A percentile compares a stretch with the other conserved stretches of the same genome.
Evolutionary conservation across 2,888 invertebrate species (phyloP).

Genomic region (Argyresthia goedartella): DNA sequence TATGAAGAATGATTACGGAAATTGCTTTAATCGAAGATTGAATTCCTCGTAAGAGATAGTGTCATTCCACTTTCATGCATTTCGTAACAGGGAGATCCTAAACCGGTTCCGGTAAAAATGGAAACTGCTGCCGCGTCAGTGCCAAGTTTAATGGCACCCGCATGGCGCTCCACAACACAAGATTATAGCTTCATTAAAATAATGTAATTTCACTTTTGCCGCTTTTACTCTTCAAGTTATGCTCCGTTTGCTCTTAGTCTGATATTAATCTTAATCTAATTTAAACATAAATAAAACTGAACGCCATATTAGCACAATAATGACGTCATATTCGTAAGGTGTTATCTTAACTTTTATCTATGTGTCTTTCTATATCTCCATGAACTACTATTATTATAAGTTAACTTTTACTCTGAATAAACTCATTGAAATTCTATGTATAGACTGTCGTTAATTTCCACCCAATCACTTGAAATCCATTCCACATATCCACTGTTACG

Average conservation of each 20-base stretch:
- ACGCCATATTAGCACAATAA: not conserved
- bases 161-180: slow-evolving; percentile 37
- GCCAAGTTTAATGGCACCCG: slow-evolving; percentile 26
- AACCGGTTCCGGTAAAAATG: slow-evolving; percentile 35
- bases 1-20: slow-evolving; percentile 17
- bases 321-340: not conserved
- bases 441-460: not conserved
- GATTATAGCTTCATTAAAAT: slow-evolving; percentile 53
- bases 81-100: slow-evolving; percentile 24
- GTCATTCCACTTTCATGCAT: slow-evolving; percentile 22
- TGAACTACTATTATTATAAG: too few relatives aligned
- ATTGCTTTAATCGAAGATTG: not conserved
- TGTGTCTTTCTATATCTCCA: too few relatives aligned
- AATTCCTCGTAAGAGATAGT: not conserved
- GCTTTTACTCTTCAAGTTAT: slow-evolving; percentile 44
- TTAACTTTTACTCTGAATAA: not conserved
- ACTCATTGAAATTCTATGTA: not conserved
- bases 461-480: not conserved
- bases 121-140: slow-evolving; percentile 23
- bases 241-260: slow-evolving; percentile 4
- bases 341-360: too few relatives aligned
- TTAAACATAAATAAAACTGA: too few relatives aligned
- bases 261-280: slow-evolving; percentile 5
- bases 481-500: slow-evolving; percentile 4
- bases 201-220: slow-evolving; percentile 60